These are phyloP conservation scores for Parazoanthus darwini DNA, from an alignment of 92 coral and sea anemone species.

Conservation along the genomic window DNA sequence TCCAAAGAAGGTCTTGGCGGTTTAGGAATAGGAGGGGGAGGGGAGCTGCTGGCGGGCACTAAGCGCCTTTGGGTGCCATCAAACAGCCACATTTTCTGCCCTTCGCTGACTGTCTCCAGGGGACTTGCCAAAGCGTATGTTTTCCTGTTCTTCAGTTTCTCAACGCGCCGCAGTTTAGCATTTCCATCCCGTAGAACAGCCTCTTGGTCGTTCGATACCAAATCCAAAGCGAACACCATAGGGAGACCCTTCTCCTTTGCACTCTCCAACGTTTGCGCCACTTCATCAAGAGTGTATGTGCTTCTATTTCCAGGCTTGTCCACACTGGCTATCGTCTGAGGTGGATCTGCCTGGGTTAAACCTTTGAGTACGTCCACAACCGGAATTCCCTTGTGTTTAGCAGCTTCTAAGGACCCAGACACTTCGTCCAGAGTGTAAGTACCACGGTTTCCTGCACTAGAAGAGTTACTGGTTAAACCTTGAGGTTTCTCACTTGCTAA, in stretches of 20 bases:
- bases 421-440: constrained; percentile 30
- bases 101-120: constrained; percentile 83
- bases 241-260: constrained; percentile 84
- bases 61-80: constrained; percentile 74
- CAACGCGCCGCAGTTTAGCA: constrained; percentile 74
- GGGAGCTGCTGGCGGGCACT: constrained; percentile 47
- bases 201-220: constrained; percentile 59
- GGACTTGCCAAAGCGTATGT: constrained; percentile 91
- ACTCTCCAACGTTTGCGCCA: constrained; percentile 74
- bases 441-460: constrained; percentile 8
- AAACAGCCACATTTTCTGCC: constrained; percentile 63
- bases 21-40: constrained; percentile 36
- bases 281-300: constrained; percentile 90
- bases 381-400: constrained; percentile 48
- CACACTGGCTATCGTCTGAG: not conserved
- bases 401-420: constrained; percentile 48
- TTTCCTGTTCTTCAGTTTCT: constrained; percentile 76
- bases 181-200: constrained; percentile 14
- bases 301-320: constrained; percentile 58
- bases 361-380: constrained; percentile 48
- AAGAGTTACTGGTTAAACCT: not conserved
- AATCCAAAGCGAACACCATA: constrained; percentile 74
- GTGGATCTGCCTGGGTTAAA: constrained; percentile 26
- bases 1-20: constrained; percentile 36
- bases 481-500: constrained; percentile 35